phyloP scores from a whole-genome alignment of 2,113 vertebrate species.

The Chaenocephalus aceratus region DNA sequence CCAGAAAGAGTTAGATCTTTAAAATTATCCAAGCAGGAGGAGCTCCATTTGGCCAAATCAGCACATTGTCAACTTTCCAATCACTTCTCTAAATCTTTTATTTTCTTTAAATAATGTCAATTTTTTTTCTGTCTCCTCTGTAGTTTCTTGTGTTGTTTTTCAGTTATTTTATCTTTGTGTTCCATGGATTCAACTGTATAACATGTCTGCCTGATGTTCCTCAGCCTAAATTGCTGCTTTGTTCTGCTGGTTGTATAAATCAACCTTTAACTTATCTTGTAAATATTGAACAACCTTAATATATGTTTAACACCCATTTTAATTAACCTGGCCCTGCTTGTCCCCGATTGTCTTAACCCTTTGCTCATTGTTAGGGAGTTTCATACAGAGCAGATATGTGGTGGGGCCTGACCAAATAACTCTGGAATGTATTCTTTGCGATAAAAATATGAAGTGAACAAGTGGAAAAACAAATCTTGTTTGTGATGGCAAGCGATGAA shows the following conservation, averaged over 20 bases:
- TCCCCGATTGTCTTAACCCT: background rate
- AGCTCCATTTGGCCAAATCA: background rate
- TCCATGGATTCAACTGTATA: background rate
- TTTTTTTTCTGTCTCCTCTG: no score
- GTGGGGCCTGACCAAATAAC: conserved; percentile 8
- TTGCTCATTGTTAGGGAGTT: background rate
- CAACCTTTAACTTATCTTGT: background rate
- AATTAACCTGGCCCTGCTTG: background rate
- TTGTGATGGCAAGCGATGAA: conserved; percentile 54
- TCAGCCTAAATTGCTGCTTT: background rate
- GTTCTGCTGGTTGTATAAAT: background rate
- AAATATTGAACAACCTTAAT: background rate
- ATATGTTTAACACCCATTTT: background rate
- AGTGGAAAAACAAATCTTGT: conserved; percentile 50
- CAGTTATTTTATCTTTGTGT: background rate
- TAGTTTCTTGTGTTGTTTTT: background rate
- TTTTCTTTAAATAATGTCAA: background rate
- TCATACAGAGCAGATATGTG: conserved; percentile 2
- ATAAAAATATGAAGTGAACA: conserved; percentile 52
- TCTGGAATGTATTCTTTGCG: conserved; percentile 47
- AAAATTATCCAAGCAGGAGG: no score
- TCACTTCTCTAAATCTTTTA: background rate
- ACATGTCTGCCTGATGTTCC: background rate
- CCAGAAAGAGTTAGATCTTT: no score
- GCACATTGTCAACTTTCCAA: background rate